phyloP scores from a whole-genome alignment of 30 jellyfish, hydroid and myxozoan species.

The Aurelia coerulea region DNA sequence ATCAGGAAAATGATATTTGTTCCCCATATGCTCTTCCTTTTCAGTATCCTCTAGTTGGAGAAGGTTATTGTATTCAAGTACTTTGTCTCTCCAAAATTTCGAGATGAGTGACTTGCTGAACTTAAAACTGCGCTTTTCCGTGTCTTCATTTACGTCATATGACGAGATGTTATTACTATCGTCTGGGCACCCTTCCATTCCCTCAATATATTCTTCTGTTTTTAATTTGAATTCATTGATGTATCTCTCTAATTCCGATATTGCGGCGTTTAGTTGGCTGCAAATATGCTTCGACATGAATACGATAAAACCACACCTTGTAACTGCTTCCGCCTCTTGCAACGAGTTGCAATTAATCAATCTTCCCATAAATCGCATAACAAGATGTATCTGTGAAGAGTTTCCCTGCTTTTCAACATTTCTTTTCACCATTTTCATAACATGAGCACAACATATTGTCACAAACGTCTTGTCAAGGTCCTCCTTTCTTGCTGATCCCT shows the following conservation, averaged over 20 bases:
- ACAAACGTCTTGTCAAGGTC: constrained; percentile 4
- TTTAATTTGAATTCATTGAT: no score
- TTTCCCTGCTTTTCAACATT: constrained; percentile 8
- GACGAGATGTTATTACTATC: neutral
- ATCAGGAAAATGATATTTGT: constrained; percentile 17
- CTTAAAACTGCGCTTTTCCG: neutral
- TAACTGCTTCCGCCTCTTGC: neutral
- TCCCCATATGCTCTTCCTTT: neutral
- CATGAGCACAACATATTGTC: constrained; percentile 20
- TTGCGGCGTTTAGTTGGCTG: no score
- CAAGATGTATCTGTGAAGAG: constrained; percentile 9
- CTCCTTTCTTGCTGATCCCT: constrained; percentile 9
- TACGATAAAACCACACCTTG: neutral
- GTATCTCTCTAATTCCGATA: no score
- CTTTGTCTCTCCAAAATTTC: neutral
- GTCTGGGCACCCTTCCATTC: neutral
- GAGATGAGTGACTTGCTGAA: neutral
- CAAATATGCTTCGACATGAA: no score
- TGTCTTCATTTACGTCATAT: neutral
- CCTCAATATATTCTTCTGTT: constrained; percentile 11
- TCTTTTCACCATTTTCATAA: constrained; percentile 19
- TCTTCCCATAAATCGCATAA: neutral
- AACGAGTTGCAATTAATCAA: neutral
- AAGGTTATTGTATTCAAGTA: neutral
- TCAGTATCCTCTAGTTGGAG: neutral